Evolutionary conservation across 2,888 invertebrate genomes (phyloP), one percentile per base, ranked within the genome.

Genomic region (Hypsopygia costalis): DNA sequence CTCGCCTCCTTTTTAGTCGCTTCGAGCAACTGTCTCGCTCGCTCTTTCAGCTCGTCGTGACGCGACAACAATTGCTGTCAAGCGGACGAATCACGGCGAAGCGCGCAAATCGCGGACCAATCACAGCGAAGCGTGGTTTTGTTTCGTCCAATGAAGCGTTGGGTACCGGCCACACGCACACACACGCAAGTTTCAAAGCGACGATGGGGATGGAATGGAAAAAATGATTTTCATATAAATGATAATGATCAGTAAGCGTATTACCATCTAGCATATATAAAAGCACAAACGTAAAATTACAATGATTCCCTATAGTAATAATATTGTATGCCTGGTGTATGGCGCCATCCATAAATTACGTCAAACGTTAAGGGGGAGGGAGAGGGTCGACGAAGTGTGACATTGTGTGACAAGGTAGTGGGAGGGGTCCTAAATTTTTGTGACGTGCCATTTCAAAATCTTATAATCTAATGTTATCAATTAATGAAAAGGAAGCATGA

Each of bases 1-100:
- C 87, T 82, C 60, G 92, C 91, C 56, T 94, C 94, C 38, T 91
- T 82, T 73, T 93, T 92, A 10, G 95, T 93, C 58, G 95, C 94
- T 66, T 96, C 95, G 55, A 97, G 90, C 74, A 97, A 90, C 74
- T 94, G 92, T 73, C 94, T 92, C 55, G 96, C 96, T 81, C 94
- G 88, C 88, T 96, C 95, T 75, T 95, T 93, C 59, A 97, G 90
- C 83, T 96, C 95, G 60, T 95, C 94, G 69, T 96, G 95, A 41
- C 96, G 92, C 56, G 94, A 93, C 66, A 94, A 87, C 72, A 94
- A 87, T 86, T 93, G 92, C 94, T 94, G 38, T 40, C 34, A 29
- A 54, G 51, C 46, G 40, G 46, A 51, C 56, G 58, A 60, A 55
- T 54, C 22, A 36, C 21, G 28, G 37, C 3, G 33, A 34, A 34